Evolutionary conservation across 2,113 vertebrate genomes (phyloP).

Genomic region (Clarias gariepinus): DNA sequence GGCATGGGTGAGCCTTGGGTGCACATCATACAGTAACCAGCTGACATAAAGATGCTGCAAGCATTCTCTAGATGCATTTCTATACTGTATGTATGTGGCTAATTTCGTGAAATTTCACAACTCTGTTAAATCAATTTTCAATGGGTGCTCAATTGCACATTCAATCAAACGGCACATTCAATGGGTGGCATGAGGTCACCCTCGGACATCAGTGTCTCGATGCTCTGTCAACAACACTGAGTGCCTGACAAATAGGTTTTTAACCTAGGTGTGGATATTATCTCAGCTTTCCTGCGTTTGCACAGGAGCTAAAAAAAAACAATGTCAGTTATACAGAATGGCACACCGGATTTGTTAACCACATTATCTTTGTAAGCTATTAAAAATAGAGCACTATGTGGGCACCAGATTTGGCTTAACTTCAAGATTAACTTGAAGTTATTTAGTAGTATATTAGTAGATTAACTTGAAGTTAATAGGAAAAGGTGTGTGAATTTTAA

Average conservation of each 20-base stretch:
- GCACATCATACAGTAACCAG: no score
- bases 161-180: no score
- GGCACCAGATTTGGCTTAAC: not conserved
- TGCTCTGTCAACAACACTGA: not conserved
- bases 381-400: not conserved
- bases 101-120: no score
- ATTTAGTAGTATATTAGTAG: no score
- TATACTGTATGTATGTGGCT: no score
- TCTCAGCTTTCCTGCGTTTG: not conserved
- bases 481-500: not conserved
- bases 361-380: no score
- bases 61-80: no score
- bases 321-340: not conserved
- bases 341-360: not conserved
- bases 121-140: no score
- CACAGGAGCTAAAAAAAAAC: not conserved
- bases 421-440: not conserved
- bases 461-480: no score
- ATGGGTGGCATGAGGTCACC: constrained; percentile 5
- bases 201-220: not conserved
- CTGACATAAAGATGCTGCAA: no score
- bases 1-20: no score
- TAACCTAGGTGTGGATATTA: not conserved
- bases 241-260: not conserved
- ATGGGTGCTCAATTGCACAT: no score